These are phyloP conservation scores for Chorisops tibialis DNA, from an alignment of 2,888 invertebrate genomes.

Conservation along the genomic window DNA sequence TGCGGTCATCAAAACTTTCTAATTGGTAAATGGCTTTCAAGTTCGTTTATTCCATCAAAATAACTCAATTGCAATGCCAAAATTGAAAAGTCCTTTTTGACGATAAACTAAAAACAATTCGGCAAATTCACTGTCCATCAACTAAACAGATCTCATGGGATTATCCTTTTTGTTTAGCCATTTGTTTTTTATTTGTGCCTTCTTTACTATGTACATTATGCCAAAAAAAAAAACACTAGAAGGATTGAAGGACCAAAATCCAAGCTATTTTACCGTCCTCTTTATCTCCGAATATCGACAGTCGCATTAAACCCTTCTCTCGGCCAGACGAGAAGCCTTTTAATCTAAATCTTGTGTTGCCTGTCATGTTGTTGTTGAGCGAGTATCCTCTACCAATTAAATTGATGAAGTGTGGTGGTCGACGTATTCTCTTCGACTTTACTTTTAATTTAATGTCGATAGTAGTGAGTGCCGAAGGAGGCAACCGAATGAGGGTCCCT, in stretches of 20 bases:
- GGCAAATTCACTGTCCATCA: not conserved
- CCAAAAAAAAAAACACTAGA: not conserved
- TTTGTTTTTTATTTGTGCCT: not conserved
- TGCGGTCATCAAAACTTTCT: not conserved
- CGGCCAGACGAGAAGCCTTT: conserved; percentile 22
- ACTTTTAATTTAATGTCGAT: conserved; percentile 26
- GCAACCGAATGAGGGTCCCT: not conserved
- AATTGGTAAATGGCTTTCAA: not conserved
- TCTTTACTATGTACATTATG: not conserved
- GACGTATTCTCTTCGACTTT: conserved; percentile 24
- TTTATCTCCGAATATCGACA: not conserved
- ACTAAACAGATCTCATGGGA: conserved; percentile 1
- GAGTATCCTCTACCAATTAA: conserved; percentile 29
- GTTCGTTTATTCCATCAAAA: not conserved
- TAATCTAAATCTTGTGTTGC: conserved; percentile 33
- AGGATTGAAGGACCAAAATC: not conserved
- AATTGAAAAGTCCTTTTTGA: conserved; percentile 9
- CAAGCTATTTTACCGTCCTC: not conserved
- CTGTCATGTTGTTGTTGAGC: conserved; percentile 29
- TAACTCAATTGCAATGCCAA: conserved; percentile 2
- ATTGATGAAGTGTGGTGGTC: conserved; percentile 30
- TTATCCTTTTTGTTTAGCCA: conserved; percentile 1
- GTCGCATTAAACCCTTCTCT: conserved; percentile 1
- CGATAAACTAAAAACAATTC: not conserved
- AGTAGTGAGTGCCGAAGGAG: not conserved